Percentiles rank a stretch among this genome's conserved stretches.
Evolutionary conservation across 1,140 invertebrate species (phyloP).

Genomic region (Andrena cerasifolii): DNA sequence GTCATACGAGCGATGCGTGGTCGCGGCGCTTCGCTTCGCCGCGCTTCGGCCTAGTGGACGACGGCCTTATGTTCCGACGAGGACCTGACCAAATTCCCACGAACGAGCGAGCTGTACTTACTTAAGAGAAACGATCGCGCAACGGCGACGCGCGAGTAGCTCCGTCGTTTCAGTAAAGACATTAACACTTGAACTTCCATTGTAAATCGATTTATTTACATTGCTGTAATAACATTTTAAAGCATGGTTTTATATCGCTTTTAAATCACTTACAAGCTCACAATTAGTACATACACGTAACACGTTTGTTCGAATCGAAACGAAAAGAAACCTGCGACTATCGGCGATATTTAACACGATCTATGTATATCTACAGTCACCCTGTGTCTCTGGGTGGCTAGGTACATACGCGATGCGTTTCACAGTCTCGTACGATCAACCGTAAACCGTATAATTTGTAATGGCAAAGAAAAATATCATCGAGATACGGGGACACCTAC

Average conservation of each 20-base stretch:
- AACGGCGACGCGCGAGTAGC: too few species aligned
- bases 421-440: background rate
- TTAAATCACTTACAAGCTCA: constrained; percentile 68
- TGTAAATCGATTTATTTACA: constrained; percentile 70
- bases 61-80: too few species aligned
- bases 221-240: constrained; percentile 69
- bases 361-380: constrained; percentile 27
- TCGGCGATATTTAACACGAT: constrained; percentile 14
- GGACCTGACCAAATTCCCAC: too few species aligned
- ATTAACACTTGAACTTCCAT: constrained; percentile 40
- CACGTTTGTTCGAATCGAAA: constrained; percentile 48
- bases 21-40: too few species aligned
- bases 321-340: constrained; percentile 48
- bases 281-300: constrained; percentile 61
- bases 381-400: constrained; percentile 32
- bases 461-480: constrained; percentile 19
- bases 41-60: too few species aligned
- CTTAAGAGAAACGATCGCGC: too few species aligned
- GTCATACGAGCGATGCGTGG: too few species aligned
- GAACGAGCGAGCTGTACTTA: too few species aligned
- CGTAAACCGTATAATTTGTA: too few species aligned
- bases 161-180: background rate
- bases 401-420: constrained; percentile 24
- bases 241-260: constrained; percentile 63
- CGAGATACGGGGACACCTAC: background rate